Percentiles rank a stretch among this genome's conserved stretches.
Evolutionary conservation across 2,113 vertebrate species (phyloP).

Genomic region (Siphamia tubifer): DNA sequence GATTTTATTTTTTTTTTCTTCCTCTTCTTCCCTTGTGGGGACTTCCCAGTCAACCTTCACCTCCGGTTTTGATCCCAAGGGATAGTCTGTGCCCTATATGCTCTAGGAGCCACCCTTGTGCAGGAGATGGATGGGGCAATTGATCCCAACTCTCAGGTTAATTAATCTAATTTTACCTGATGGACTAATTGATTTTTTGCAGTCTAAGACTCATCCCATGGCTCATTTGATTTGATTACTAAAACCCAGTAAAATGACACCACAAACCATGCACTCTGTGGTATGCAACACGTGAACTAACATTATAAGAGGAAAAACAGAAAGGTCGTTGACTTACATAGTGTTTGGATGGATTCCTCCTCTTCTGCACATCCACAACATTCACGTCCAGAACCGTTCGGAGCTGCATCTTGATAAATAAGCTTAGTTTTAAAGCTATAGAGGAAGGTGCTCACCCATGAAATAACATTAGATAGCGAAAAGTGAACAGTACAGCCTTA

Average conservation of each 20-base stretch:
- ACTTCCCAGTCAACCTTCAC: slow-evolving; percentile 59
- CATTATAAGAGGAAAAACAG: neutral
- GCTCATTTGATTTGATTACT: slow-evolving; percentile 17
- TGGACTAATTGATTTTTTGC: slow-evolving; percentile 62
- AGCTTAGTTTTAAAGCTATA: neutral
- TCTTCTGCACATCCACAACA: slow-evolving; percentile 93
- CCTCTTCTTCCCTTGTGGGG: slow-evolving; percentile 46
- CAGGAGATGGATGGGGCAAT: slow-evolving; percentile 65
- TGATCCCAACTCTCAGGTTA: slow-evolving; percentile 69
- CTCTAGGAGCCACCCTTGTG: slow-evolving; percentile 33
- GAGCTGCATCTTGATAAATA: slow-evolving; percentile 80
- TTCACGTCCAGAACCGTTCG: slow-evolving; percentile 86
- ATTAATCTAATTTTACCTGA: slow-evolving; percentile 66
- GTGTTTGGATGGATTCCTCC: slow-evolving; percentile 93
- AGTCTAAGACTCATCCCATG: slow-evolving; percentile 34
- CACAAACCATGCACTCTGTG: neutral
- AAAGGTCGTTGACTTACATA: slow-evolving; percentile 83
- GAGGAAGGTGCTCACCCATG: slow-evolving; percentile 32
- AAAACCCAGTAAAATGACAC: slow-evolving; percentile 6
- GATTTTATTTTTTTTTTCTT: slow-evolving; percentile 56
- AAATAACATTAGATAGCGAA: neutral
- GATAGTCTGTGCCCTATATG: slow-evolving; percentile 29
- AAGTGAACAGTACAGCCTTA: neutral
- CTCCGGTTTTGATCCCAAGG: slow-evolving; percentile 53
- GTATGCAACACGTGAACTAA: neutral